A percentile compares a stretch with the other conserved stretches of the same genome.
These are phyloP conservation scores for Cercopithecus mona DNA, from an alignment of 2,113 vertebrate species.

Conservation along the genomic window DNA sequence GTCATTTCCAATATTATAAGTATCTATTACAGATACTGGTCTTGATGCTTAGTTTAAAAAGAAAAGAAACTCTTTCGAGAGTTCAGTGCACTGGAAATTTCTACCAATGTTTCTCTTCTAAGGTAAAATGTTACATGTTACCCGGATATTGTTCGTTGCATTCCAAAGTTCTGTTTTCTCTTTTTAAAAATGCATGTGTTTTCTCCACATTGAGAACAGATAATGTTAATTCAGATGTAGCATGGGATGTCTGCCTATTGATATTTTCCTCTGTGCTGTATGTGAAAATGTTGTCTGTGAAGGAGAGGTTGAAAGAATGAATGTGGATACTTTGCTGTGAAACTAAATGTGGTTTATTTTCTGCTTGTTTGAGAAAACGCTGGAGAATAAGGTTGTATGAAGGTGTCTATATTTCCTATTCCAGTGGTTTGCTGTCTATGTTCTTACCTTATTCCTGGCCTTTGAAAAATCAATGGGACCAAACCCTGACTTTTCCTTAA, in stretches of 20 bases:
- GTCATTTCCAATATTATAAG: conserved; percentile 72
- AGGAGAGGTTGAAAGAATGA: conserved; percentile 33
- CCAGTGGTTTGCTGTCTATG: conserved; percentile 67
- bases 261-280: conserved; percentile 60
- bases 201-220: conserved; percentile 65
- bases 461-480: conserved; percentile 74
- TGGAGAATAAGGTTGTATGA: conserved; percentile 44
- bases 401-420: conserved; percentile 35
- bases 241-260: conserved; percentile 79
- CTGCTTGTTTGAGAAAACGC: conserved; percentile 67
- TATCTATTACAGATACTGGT: conserved; percentile 75
- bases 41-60: conserved; percentile 73
- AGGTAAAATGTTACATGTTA: conserved; percentile 77
- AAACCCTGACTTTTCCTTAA: conserved; percentile 52
- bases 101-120: conserved; percentile 76
- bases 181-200: conserved; percentile 80
- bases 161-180: conserved; percentile 70
- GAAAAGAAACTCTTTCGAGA: conserved; percentile 76
- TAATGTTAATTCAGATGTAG: conserved; percentile 69
- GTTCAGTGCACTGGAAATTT: conserved; percentile 85
- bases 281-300: conserved; percentile 71
- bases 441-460: conserved; percentile 70
- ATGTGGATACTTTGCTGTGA: conserved; percentile 60
- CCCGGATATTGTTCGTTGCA: conserved; percentile 75
- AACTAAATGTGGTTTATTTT: conserved; percentile 58